Evolutionary conservation across 1,140 invertebrate genomes (phyloP).

Genomic region (Cydia pomonella): DNA sequence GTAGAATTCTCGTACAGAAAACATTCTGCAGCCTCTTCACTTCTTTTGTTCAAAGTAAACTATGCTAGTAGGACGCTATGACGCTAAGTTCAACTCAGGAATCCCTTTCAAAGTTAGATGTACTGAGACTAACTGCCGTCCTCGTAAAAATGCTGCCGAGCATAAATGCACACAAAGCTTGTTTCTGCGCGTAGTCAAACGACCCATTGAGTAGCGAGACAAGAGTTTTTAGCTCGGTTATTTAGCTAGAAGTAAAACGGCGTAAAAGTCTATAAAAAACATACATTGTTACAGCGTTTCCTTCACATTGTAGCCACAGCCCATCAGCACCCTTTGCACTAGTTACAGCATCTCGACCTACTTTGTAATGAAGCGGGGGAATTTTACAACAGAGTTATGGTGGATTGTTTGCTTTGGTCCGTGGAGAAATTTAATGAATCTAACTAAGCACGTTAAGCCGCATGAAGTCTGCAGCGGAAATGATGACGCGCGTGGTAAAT

Average conservation of each 20-base stretch:
- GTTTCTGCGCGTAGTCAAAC: slow-evolving; percentile 11
- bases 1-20: not conserved
- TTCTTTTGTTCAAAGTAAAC: slow-evolving; percentile 1
- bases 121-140: not conserved
- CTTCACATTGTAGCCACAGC: not conserved
- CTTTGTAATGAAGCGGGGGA: slow-evolving; percentile 6
- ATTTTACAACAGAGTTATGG: not conserved
- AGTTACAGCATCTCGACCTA: slow-evolving; percentile 13
- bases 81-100: not conserved
- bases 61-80: not conserved
- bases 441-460: not conserved
- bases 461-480: too few relatives aligned
- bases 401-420: not conserved
- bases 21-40: not conserved
- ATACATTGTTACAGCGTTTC: not conserved
- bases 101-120: not conserved
- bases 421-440: not conserved
- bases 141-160: slow-evolving; percentile 2
- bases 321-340: slow-evolving; percentile 11
- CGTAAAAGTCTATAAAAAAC: not conserved
- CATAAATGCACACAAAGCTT: slow-evolving; percentile 23
- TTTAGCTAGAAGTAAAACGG: not conserved
- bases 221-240: slow-evolving; percentile 16
- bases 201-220: slow-evolving; percentile 2
- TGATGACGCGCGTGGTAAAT: too few relatives aligned